Evolutionary conservation across 2,113 vertebrate genomes (phyloP).

Genomic region (Columba livia): DNA sequence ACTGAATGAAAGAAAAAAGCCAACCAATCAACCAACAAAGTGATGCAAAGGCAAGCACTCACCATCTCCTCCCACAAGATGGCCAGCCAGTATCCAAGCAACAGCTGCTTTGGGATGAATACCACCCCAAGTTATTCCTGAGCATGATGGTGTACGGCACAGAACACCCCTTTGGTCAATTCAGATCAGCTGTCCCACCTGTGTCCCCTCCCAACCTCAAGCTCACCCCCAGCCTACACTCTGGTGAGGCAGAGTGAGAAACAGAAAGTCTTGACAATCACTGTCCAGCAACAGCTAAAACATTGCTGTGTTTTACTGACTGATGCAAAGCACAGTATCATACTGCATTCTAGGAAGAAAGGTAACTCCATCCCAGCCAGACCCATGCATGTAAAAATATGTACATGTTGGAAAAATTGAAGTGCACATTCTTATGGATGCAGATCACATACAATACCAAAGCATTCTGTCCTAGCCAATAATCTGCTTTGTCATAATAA

Average conservation of each 20-base stretch:
- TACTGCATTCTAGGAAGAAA: background rate
- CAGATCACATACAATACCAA: background rate
- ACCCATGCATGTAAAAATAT: background rate
- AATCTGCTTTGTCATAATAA: background rate
- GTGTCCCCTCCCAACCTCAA: background rate
- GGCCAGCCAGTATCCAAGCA: background rate
- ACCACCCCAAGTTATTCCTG: background rate
- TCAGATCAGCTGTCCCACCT: background rate
- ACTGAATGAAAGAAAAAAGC: background rate
- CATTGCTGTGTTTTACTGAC: background rate
- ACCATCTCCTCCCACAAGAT: background rate
- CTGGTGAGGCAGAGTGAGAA: background rate
- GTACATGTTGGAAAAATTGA: background rate
- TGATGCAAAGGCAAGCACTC: background rate
- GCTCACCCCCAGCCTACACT: background rate
- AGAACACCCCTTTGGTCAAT: background rate
- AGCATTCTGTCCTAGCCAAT: background rate
- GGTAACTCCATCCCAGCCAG: background rate
- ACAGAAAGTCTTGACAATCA: background rate
- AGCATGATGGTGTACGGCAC: background rate
- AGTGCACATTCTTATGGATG: fast-evolving
- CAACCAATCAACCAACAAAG: background rate
- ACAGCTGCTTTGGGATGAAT: background rate
- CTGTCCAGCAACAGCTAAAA: background rate
- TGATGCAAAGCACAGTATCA: background rate